phyloP scores from a whole-genome alignment of 2,797 vertebrate species.

The Carapus acus region DNA sequence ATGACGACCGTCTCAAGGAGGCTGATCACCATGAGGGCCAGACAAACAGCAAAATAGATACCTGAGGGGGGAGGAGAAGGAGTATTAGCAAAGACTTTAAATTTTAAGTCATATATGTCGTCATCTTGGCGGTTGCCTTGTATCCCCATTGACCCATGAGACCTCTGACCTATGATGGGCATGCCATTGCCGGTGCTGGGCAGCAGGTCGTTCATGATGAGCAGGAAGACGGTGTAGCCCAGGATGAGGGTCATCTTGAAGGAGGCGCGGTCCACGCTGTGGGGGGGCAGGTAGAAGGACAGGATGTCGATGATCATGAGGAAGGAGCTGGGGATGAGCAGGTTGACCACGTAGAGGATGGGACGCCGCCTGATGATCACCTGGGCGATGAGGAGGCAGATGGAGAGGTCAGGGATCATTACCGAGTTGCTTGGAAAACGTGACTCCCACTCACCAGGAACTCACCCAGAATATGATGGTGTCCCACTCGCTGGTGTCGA shows the following conservation, averaged over 20 bases:
- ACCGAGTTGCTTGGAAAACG: too few relatives aligned
- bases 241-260: conserved; percentile 78
- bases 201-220: conserved; percentile 72
- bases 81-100: too few relatives aligned
- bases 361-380: conserved; percentile 46
- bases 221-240: conserved; percentile 75
- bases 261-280: conserved; percentile 52
- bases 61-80: conserved; percentile 47
- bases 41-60: conserved; percentile 79
- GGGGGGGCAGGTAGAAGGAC: conserved; percentile 71
- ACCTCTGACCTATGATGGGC: too few relatives aligned
- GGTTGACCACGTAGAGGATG: conserved; percentile 60
- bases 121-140: too few relatives aligned
- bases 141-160: conserved; percentile 67
- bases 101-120: too few relatives aligned
- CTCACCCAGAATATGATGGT: too few relatives aligned
- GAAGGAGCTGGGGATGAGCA: conserved; percentile 73
- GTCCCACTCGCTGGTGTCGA: too few relatives aligned
- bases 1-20: conserved; percentile 80
- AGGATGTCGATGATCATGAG: conserved; percentile 71
- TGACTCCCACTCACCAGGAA: too few relatives aligned
- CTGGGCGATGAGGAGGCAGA: conserved; percentile 20
- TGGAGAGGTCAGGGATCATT: too few relatives aligned
- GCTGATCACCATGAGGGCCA: conserved; percentile 81
- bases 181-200: conserved; percentile 63